These are phyloP conservation scores for Oscheius sp. DNA, from an alignment of 1,140 invertebrate species.

Conservation along the genomic window DNA sequence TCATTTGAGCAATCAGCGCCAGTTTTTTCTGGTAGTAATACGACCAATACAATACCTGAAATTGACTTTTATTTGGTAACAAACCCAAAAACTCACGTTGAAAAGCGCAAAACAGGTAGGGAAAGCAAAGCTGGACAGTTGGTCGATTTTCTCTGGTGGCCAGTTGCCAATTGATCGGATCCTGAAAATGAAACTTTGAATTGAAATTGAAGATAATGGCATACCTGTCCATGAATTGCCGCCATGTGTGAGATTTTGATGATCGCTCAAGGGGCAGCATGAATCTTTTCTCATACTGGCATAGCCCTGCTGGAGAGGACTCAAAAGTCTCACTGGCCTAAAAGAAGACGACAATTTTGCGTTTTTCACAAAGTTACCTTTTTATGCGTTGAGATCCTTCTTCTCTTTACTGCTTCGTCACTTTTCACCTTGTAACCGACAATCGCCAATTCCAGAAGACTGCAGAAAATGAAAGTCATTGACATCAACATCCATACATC, in stretches of 20 bases:
- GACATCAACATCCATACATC: constrained; percentile 59
- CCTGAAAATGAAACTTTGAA: constrained; percentile 2
- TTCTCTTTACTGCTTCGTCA: constrained; percentile 32
- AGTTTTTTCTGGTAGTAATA: constrained; percentile 37
- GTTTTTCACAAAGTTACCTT: neutral
- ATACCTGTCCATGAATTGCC: neutral
- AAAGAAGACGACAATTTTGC: neutral
- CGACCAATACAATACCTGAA: constrained; percentile 45
- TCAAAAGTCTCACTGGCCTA: constrained; percentile 24
- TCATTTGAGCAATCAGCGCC: neutral
- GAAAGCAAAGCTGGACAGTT: constrained; percentile 47
- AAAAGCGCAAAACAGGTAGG: constrained; percentile 48
- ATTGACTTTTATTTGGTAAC: neutral
- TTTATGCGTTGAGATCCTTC: constrained; percentile 2
- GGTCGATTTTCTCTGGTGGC: constrained; percentile 53
- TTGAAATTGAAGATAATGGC: neutral
- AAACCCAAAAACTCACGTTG: constrained; percentile 28
- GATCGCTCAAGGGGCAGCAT: constrained; percentile 50
- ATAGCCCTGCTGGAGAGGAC: constrained; percentile 43
- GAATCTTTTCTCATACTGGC: constrained; percentile 52
- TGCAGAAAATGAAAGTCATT: constrained; percentile 56
- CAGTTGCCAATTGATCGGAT: constrained; percentile 36
- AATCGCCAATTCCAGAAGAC: constrained; percentile 51
- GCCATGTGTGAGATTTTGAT: neutral
- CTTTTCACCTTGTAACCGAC: constrained; percentile 54